Percentiles rank a stretch among this genome's conserved stretches.
Conservation (phyloP, 2,113 vertebrate species). For the Haemorhous mexicanus region DNA sequence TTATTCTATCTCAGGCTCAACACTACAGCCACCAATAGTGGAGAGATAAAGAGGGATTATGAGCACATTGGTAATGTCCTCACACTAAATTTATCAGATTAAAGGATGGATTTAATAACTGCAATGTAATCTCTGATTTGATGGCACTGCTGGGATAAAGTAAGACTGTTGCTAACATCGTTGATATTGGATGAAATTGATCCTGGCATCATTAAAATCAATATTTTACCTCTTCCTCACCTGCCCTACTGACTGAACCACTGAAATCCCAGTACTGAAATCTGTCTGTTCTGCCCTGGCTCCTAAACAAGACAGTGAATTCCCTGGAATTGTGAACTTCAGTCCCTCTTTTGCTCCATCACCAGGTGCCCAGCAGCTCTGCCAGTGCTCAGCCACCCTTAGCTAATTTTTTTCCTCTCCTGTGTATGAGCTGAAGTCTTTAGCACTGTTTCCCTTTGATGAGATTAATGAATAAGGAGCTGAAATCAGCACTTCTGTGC, state of each 20-base stretch:
- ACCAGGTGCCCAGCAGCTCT: neutral
- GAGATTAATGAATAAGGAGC: neutral
- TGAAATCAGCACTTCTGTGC: neutral
- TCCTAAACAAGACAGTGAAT: neutral
- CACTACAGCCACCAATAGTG: neutral
- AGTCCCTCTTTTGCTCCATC: neutral
- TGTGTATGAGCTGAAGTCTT: neutral
- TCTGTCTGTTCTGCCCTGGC: neutral
- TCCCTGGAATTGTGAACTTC: neutral
- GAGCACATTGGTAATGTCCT: neutral
- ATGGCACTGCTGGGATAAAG: neutral
- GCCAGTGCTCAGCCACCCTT: neutral
- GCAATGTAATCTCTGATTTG: neutral
- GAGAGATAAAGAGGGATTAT: neutral
- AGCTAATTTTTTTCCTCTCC: neutral
- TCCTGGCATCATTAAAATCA: neutral
- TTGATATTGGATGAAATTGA: neutral
- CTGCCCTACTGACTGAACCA: neutral
- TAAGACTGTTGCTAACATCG: fast-evolving
- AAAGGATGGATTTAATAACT: neutral
- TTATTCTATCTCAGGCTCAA: neutral
- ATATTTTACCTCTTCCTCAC: neutral
- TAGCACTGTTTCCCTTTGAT: neutral
- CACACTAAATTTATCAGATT: neutral
- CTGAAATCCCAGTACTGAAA: neutral